Conservation (phyloP, 1,140 invertebrate genomes). For the Bombus affinis region DNA sequence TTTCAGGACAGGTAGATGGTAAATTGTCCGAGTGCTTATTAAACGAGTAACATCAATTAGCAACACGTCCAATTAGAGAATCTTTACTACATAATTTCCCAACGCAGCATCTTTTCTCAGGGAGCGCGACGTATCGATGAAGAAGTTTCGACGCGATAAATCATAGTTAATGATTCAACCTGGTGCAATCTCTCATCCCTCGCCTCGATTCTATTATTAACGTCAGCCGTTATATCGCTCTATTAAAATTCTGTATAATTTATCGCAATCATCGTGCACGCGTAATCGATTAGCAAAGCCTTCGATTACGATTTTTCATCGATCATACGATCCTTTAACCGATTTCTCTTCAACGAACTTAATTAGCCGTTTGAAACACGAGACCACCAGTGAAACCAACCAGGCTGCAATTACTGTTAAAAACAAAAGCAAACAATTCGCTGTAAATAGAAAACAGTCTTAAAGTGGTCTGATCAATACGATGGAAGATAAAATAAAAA, state of each 20-base stretch:
- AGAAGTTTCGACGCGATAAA: constrained; percentile 7
- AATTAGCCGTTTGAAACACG: background rate
- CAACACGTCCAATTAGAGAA: constrained; percentile 6
- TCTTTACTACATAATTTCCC: background rate
- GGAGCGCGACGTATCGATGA: background rate
- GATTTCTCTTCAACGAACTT: background rate
- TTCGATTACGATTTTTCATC: background rate
- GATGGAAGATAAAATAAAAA: background rate
- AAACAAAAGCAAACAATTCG: too few species aligned
- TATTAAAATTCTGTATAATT: constrained; percentile 30
- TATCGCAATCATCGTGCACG: background rate
- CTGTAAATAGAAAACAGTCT: background rate
- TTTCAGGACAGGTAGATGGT: background rate
- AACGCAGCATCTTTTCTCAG: background rate
- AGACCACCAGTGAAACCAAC: background rate
- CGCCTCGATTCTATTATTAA: constrained; percentile 26
- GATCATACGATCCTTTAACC: background rate
- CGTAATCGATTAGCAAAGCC: background rate
- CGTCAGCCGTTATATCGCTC: constrained; percentile 18
- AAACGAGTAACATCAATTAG: constrained; percentile 6
- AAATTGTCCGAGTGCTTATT: background rate
- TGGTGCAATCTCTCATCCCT: constrained; percentile 21
- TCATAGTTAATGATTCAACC: constrained; percentile 29
- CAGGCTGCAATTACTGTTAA: too few species aligned
- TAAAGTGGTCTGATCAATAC: background rate